A percentile compares a stretch with the other conserved stretches of the same genome.
Evolutionary conservation across 2,888 invertebrate genomes (phyloP).

Genomic region (Enchytraeus crypticus): DNA sequence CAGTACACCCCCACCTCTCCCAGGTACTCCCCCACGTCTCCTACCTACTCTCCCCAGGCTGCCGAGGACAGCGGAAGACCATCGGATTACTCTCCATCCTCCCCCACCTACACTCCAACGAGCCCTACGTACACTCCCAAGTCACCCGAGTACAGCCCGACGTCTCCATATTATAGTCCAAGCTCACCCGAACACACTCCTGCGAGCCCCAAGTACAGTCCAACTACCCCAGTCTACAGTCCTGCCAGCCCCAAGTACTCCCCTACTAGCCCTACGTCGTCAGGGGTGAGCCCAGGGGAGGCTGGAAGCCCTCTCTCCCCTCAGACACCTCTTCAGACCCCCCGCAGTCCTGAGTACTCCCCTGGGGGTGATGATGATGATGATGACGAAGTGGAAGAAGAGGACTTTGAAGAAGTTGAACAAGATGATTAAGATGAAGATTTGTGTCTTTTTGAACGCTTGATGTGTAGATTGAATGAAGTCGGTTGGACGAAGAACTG

Average conservation of each 20-base stretch:
- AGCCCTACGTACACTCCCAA: constrained; percentile 47
- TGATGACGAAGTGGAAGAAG: constrained; percentile 2
- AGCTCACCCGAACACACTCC: constrained; percentile 63
- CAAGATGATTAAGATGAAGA: neutral
- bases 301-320: no score
- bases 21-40: constrained; percentile 57
- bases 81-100: constrained; percentile 55
- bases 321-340: constrained; percentile 28
- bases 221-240: constrained; percentile 59
- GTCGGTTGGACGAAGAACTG: no score
- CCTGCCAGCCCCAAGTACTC: constrained; percentile 42
- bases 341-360: constrained; percentile 29
- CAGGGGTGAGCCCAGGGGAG: constrained; percentile 55
- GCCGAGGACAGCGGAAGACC: constrained; percentile 60
- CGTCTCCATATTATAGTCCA: constrained; percentile 57
- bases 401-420: neutral
- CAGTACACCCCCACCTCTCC: constrained; percentile 56
- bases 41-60: constrained; percentile 58
- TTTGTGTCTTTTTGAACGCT: neutral
- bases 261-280: constrained; percentile 40
- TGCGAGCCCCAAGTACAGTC: constrained; percentile 57
- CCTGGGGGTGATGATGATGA: constrained; percentile 31
- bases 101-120: constrained; percentile 58
- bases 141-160: constrained; percentile 51
- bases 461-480: neutral